Evolutionary conservation across 2,888 invertebrate genomes (phyloP), one percentile per base, ranked within the genome.

Genomic region (Diaprepes abbreviatus): DNA sequence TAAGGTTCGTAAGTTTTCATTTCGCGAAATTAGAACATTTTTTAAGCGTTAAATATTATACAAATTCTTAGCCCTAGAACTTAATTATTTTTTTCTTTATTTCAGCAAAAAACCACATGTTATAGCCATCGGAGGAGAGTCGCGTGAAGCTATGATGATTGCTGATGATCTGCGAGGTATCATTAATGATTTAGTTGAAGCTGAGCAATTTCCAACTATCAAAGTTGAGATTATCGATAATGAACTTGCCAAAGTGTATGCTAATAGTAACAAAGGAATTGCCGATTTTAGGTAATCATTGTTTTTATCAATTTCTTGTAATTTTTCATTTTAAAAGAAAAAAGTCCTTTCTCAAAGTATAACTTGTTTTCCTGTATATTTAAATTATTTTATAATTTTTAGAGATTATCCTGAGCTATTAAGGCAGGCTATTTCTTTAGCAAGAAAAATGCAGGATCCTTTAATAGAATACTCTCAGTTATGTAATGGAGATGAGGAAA

Each of bases 401-500:
- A 88, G 95, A 72, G 97, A 98, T 80, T 98, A 97, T 84, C 98
- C 98, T 0, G 90, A 92, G 50, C 86, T 97, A 10, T 85, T 98
- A 1, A 89, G 97, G 0, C 95, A 98, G 85, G 97, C 98, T 0
- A 91, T 98, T 62, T 98, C 97, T 0, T 85, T 98, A 69, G 98
- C 95, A 0, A 89, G 99, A 17, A 88, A 95, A 68, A 86, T 98
- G 79, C 97, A 98, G 84, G 99, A 99, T 85, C 98, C 99, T 0
- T 86, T 99, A 0, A 90, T 97, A 72, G 99, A 99, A 83, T 97
- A 95, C 83, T 94, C 97, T 0, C 98, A 98, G 81, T 86, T 99
- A 0, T 98, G 97, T 83, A 97, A 96, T 3, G 90, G 93, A 0
- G 98, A 99, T 79, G 97, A 98, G 74, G 99, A 99, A 87, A 95